Base-by-base conservation (phyloP, 64 coral and sea anemone genomes). In the Montipora sp. region DNA sequence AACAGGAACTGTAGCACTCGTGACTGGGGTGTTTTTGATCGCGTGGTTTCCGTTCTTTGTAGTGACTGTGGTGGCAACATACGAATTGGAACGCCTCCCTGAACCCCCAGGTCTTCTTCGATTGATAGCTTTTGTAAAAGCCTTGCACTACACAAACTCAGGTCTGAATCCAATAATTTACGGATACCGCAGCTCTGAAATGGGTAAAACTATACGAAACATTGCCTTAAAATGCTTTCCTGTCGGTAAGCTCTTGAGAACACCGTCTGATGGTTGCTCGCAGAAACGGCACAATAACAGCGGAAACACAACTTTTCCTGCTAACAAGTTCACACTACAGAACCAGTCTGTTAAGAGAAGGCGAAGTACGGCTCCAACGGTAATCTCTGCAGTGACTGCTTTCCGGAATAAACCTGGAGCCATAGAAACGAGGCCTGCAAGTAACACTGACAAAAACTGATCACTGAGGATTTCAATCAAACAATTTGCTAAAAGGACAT, bases 111-210 rank as follows among this genome's bases (percentile, higher is more conserved):
- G 77, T 7, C 15, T 90, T 13, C n/a, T 63, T 2, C 78, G 93
- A 5, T 21, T 94, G 3, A 66, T 94, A 21, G 80, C 87, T 48
- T 65, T 76, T 44, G 87, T 83, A 0, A 94, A 94, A 75, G 88
- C 89, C 44, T 60, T 94, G 27, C 93, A 94, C 53, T 94, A 94
- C 18, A 63, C 75, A 11, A 94, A 94, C 72, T 89, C 87, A 6
- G 87, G 87, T 5, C n/a, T 94, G 45, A 94, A 94, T 22, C 93
- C 93, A 24, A 71, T 94, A 51, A 24, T 94, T 3, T 94, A 94
- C 15, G 93, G 87, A 16, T 94, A 77, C 22, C 87, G 93, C 2
- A 89, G 84, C 73, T 24, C 72, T 1, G 93, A 94, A 57, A 90
- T 94, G 87, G 58, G 71, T 11, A 87, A 50, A 8, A 84, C 93